These are phyloP conservation scores for Nyctereutes procyonoides DNA, from an alignment of 2,113 vertebrate species.

Conservation along the genomic window DNA sequence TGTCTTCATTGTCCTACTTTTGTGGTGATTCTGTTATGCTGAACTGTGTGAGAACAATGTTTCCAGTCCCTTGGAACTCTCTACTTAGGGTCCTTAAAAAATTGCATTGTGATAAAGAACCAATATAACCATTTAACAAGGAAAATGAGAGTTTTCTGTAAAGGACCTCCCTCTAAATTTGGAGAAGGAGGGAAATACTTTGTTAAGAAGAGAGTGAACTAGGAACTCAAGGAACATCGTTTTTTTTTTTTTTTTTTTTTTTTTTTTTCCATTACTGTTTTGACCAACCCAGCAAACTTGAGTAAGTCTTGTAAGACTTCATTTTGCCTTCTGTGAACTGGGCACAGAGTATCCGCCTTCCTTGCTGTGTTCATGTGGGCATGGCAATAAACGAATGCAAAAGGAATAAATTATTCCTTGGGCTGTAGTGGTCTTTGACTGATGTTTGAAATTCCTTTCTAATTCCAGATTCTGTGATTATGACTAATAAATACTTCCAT, in stretches of 20 bases:
- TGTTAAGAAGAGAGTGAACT: neutral
- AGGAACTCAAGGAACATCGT: neutral
- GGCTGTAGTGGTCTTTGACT: neutral
- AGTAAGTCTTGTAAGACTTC: neutral
- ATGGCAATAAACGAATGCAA: neutral
- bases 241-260: neutral
- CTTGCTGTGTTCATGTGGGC: neutral
- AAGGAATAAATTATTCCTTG: neutral
- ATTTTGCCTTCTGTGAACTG: neutral
- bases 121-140: neutral
- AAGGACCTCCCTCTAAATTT: neutral
- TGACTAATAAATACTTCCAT: slow-evolving; percentile 40
- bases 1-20: neutral
- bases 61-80: neutral
- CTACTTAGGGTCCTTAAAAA: neutral
- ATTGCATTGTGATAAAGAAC: neutral
- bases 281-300: neutral
- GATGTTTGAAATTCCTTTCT: neutral
- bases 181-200: neutral
- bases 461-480: slow-evolving; percentile 32
- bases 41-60: neutral
- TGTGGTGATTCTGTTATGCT: neutral
- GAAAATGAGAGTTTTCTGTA: neutral
- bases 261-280: neutral
- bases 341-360: neutral